Base-by-base conservation (phyloP, 2,113 vertebrate genomes). In the Spilogale gracilis region DNA sequence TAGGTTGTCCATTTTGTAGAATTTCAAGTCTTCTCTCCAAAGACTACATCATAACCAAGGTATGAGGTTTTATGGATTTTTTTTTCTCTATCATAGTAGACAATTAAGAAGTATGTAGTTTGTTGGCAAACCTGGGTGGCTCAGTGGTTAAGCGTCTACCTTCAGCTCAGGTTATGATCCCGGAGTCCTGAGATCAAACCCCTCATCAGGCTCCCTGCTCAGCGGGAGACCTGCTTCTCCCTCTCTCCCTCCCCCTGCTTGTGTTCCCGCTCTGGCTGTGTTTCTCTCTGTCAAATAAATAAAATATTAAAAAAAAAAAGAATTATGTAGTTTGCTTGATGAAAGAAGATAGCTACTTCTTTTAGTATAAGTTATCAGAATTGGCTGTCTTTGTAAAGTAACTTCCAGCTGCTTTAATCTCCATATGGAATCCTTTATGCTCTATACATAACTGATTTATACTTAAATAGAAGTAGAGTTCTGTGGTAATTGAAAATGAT, bases 1-100 rank as follows among this genome's bases (percentile, higher is more conserved):
- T 74, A 71, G 80, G 48, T 32, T 84, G 16, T 84, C 27, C 5
- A 45, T 87, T 93, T 96, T 89, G 9, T 93, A 96, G 69, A 96
- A 89, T 73, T 84, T 91, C 30, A 95, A 60, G 1, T 81, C 71
- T 65, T 94, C n/a, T 89, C n/a, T 3, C 9, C 30, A 56, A 83
- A 89, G 71, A 88, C 71, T 97, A 95, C 50, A 74, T 93, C 27
- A 61, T 92, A 88, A n/a, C 38, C 45, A 93, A 87, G 13, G 7
- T 87, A 52, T 90, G 17, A 87, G 12, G 9, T 89, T 82, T 89
- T 67, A 82, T 58, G 67, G 27, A 88, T 48, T 88, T 50, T 82
- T 43, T 94, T 61, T 25, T 9, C 73, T 89, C 73, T 89, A 43
- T 92, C 32, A 67, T 60, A 60, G 21, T 89, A 61, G 79, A 71